Evolutionary conservation across 2,797 vertebrate species (phyloP).

Genomic region (Trachops cirrhosus): DNA sequence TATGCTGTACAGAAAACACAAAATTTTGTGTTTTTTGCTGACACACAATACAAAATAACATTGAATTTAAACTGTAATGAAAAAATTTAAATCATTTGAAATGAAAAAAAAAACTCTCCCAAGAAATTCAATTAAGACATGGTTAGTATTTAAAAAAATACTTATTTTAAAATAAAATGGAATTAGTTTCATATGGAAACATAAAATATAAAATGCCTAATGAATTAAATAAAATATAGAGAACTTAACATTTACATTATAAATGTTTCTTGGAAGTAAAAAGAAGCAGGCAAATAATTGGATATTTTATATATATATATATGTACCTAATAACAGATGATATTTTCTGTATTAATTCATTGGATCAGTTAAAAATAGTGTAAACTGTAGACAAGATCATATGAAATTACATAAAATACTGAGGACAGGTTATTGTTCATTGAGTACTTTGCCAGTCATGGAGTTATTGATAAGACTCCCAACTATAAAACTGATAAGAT

Average conservation of each 20-base stretch:
- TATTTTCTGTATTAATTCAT: not conserved
- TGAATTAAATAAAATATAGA: not conserved
- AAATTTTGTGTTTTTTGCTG: too few relatives aligned
- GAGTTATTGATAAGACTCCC: not conserved
- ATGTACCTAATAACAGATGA: not conserved
- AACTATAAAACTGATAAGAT: not conserved
- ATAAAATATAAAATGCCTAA: not conserved
- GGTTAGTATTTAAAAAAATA: not conserved
- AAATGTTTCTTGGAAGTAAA: not conserved
- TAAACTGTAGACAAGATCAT: not conserved
- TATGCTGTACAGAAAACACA: too few relatives aligned
- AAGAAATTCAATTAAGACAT: not conserved
- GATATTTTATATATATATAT: not conserved
- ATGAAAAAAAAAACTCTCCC: not conserved
- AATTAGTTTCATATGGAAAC: not conserved
- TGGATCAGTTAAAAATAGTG: not conserved
- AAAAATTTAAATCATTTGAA: not conserved
- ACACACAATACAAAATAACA: not conserved
- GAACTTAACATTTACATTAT: not conserved
- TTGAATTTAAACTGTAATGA: not conserved
- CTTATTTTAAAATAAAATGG: not conserved
- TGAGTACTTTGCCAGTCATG: not conserved
- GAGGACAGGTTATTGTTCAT: not conserved
- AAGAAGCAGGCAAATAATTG: not conserved
- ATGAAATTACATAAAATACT: not conserved